phyloP scores from a whole-genome alignment of 1,140 invertebrate species.

The Leptopilina clavipes region DNA sequence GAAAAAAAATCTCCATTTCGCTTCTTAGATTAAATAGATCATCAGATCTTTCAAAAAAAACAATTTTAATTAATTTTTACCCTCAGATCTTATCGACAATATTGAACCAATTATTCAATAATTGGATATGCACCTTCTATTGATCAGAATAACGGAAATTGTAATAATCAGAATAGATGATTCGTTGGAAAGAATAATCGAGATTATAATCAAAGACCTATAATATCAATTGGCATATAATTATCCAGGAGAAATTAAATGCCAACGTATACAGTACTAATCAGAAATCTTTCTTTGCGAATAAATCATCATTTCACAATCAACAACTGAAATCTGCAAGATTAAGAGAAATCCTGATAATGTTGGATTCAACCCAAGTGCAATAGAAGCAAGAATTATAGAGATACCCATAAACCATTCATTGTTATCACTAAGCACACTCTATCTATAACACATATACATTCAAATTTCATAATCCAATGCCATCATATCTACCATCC shows the following conservation, averaged over 20 bases:
- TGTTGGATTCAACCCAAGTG: slow-evolving; percentile 29
- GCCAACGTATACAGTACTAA: slow-evolving; percentile 1
- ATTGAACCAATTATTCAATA: too few species aligned
- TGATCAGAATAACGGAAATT: too few species aligned
- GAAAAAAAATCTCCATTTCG: slow-evolving; percentile 33
- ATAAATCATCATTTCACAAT: slow-evolving; percentile 4
- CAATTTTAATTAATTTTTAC: too few species aligned
- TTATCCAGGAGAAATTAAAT: background rate
- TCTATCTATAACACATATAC: slow-evolving; percentile 27
- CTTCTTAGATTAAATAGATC: slow-evolving; percentile 1
- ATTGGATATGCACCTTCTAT: too few species aligned
- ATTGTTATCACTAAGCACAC: slow-evolving; percentile 31
- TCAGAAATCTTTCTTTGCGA: slow-evolving; percentile 18
- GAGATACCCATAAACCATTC: slow-evolving; percentile 31
- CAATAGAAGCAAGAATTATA: slow-evolving; percentile 26
- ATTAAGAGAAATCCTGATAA: slow-evolving; percentile 32
- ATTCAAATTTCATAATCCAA: slow-evolving; percentile 32
- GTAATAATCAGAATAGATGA: too few species aligned
- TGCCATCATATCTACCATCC: slow-evolving; percentile 10
- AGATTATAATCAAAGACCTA: background rate
- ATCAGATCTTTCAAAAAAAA: background rate
- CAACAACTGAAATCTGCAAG: slow-evolving; percentile 20
- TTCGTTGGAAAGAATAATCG: too few species aligned
- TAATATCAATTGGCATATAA: too few species aligned
- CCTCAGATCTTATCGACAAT: background rate